Evolutionary conservation across 2,797 vertebrate genomes (phyloP).

Genomic region (Cheirogaleus major): DNA sequence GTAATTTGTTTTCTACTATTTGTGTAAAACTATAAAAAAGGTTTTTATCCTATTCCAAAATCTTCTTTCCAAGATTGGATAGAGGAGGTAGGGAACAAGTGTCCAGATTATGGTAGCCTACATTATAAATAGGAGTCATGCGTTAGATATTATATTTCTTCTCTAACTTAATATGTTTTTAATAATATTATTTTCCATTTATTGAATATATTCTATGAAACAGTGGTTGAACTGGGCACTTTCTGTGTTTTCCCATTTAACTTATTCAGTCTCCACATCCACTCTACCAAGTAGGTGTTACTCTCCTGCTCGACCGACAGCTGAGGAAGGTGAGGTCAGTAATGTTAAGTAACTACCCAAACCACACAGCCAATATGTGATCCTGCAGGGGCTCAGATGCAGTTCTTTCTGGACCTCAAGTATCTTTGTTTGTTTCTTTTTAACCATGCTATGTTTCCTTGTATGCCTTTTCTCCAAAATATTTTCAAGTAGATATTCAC

Average conservation of each 20-base stretch:
- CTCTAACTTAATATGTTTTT: background rate
- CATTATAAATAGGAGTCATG: background rate
- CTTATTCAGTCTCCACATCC: constrained; percentile 17
- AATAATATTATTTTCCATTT: background rate
- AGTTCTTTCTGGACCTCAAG: background rate
- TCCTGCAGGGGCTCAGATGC: background rate
- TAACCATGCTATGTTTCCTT: background rate
- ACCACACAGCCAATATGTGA: background rate
- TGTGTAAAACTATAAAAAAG: background rate
- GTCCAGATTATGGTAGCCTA: background rate
- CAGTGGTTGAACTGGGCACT: background rate
- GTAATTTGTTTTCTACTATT: background rate
- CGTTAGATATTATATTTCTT: background rate
- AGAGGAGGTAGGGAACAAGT: background rate
- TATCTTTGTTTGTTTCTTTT: constrained; percentile 9
- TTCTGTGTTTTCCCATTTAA: constrained; percentile 9
- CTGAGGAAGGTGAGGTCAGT: background rate
- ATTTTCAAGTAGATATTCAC: background rate
- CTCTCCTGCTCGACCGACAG: background rate
- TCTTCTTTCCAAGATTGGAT: background rate
- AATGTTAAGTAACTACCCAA: background rate
- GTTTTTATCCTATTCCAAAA: constrained; percentile 8
- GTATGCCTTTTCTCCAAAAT: background rate
- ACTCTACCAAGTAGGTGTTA: background rate
- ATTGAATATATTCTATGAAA: constrained; percentile 3